Percentiles rank a stretch among this genome's conserved stretches.
Conservation (phyloP, 30 jellyfish, hydroid and myxozoan species). For the Aurelia aurita complex sp. Pacific region DNA sequence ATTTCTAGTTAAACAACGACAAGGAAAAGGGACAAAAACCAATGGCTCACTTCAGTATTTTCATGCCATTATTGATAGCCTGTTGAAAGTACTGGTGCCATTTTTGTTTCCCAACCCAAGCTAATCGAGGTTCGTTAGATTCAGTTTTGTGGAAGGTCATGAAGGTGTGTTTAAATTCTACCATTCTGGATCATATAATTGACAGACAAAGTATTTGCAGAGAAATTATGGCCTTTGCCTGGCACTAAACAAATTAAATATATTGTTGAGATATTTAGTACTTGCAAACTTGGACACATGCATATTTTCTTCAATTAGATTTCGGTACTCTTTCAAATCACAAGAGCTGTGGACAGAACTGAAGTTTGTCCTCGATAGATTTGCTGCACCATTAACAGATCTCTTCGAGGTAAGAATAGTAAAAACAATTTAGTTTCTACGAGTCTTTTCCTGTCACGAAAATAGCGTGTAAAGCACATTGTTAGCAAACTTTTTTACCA, state of each 20-base stretch:
- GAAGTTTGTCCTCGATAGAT: conserved; percentile 79
- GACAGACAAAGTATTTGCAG: too few species aligned
- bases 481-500: too few species aligned
- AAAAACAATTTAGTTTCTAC: neutral
- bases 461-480: too few species aligned
- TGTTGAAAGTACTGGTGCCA: too few species aligned
- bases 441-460: too few species aligned
- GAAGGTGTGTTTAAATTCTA: neutral
- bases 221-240: neutral
- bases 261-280: neutral
- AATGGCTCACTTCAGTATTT: too few species aligned
- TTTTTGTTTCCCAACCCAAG: too few species aligned
- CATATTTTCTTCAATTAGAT: conserved; percentile 25
- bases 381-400: conserved; percentile 88
- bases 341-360: conserved; percentile 95
- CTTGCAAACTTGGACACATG: neutral
- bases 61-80: too few species aligned
- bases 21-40: too few species aligned
- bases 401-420: conserved; percentile 74
- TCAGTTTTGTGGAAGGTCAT: neutral
- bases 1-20: too few species aligned
- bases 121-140: too few species aligned
- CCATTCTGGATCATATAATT: neutral
- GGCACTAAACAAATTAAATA: neutral
- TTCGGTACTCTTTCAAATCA: conserved; percentile 94